phyloP scores from a whole-genome alignment of 2,797 vertebrate species.

The Microhierax caerulescens region DNA sequence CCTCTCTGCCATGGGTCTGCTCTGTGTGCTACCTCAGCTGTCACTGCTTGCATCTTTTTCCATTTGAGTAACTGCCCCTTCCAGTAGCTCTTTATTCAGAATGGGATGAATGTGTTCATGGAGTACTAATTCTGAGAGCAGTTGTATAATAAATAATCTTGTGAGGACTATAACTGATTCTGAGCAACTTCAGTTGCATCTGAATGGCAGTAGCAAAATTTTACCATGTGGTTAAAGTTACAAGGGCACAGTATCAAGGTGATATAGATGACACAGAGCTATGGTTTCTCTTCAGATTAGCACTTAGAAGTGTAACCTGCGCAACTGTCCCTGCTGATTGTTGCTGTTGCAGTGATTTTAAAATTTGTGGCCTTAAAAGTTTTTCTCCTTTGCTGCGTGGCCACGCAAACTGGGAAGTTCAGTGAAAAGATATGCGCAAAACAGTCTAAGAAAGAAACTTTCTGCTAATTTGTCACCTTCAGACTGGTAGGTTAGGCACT shows the following conservation, averaged over 20 bases:
- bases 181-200: background rate
- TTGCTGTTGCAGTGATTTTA: background rate
- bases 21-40: fast-evolving
- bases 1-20: background rate
- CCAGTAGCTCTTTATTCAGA: background rate
- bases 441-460: background rate
- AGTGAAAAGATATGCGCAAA: fast-evolving
- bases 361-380: background rate
- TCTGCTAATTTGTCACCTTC: background rate
- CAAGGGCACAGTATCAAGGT: background rate
- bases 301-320: background rate
- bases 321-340: background rate
- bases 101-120: background rate
- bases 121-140: background rate
- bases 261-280: background rate
- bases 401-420: background rate
- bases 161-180: background rate
- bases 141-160: background rate
- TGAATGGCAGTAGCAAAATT: background rate
- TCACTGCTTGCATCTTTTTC: background rate
- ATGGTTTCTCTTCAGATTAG: background rate
- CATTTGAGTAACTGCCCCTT: background rate
- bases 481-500: background rate
- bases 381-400: background rate
- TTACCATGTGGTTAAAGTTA: fast-evolving